These are phyloP conservation scores for Galerucella calmariensis DNA, from an alignment of 2,888 invertebrate genomes.

Conservation along the genomic window DNA sequence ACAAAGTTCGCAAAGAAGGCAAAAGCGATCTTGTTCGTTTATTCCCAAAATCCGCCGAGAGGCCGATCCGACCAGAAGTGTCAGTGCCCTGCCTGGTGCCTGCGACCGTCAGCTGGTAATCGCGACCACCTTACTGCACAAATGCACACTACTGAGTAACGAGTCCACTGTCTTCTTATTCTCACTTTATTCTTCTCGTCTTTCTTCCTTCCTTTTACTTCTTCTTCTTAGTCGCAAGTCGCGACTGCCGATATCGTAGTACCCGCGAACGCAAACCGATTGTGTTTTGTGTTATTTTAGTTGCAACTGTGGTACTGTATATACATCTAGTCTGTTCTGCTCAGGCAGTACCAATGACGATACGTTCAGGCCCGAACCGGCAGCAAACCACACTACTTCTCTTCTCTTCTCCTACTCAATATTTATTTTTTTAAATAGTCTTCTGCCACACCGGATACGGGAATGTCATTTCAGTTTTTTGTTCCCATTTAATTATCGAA, in stretches of 20 bases:
- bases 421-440: conserved; percentile 5
- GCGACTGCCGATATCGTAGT: conserved; percentile 17
- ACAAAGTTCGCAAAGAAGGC: conserved; percentile 20
- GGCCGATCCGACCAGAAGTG: conserved; percentile 35
- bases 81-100: conserved; percentile 41
- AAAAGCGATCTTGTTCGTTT: conserved; percentile 19
- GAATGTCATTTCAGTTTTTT: neutral
- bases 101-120: conserved; percentile 44
- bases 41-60: conserved; percentile 22
- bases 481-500: neutral
- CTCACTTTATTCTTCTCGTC: conserved; percentile 19
- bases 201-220: conserved; percentile 19
- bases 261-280: conserved; percentile 14
- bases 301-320: neutral
- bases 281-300: conserved; percentile 3
- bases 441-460: neutral
- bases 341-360: conserved; percentile 11
- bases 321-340: conserved; percentile 9
- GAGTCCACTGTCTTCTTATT: conserved; percentile 39
- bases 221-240: neutral
- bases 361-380: conserved; percentile 20
- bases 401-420: conserved; percentile 8
- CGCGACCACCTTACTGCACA: conserved; percentile 47
- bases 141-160: conserved; percentile 48
- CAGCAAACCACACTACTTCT: neutral